A percentile compares a stretch with the other conserved stretches of the same genome.
Evolutionary conservation across 2,888 invertebrate genomes (phyloP).

Genomic region (Gymnosoma rotundatum): DNA sequence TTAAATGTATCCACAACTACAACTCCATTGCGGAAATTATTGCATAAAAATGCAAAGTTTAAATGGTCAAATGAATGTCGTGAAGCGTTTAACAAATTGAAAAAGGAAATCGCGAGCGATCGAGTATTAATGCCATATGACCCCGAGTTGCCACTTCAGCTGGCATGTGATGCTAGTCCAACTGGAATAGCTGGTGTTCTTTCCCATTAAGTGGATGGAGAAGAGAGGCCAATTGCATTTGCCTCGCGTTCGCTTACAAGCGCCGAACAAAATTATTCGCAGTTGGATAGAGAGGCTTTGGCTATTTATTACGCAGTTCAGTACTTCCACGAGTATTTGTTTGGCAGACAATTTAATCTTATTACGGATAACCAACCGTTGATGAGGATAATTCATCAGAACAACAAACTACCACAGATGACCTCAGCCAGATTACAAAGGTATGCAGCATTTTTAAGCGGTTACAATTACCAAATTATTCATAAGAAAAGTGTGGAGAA

Average conservation of each 20-base stretch:
- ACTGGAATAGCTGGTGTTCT: constrained; percentile 1
- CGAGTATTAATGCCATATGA: too few relatives aligned
- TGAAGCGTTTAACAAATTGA: too few relatives aligned
- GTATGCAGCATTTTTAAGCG: too few relatives aligned
- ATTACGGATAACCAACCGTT: constrained; percentile 6
- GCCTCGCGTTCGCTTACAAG: constrained; percentile 55
- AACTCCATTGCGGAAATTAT: too few relatives aligned
- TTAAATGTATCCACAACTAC: too few relatives aligned
- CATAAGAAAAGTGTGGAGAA: too few relatives aligned
- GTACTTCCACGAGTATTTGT: constrained; percentile 24
- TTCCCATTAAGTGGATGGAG: neutral
- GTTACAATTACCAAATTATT: too few relatives aligned
- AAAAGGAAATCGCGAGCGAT: too few relatives aligned
- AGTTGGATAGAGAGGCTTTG: constrained; percentile 8
- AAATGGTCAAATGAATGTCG: too few relatives aligned
- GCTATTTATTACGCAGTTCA: constrained; percentile 5
- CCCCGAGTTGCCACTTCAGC: neutral
- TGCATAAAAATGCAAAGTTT: too few relatives aligned
- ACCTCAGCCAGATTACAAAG: too few relatives aligned
- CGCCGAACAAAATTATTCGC: constrained; percentile 41
- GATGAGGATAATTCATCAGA: too few relatives aligned
- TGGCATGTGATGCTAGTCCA: constrained; percentile 24
- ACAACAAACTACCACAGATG: constrained; percentile 10
- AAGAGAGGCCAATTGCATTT: constrained; percentile 31
- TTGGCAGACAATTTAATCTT: constrained; percentile 5